Evolutionary conservation across 2,888 invertebrate genomes (phyloP), one percentile per base, ranked within the genome.

Genomic region (Isoperla grammatica): DNA sequence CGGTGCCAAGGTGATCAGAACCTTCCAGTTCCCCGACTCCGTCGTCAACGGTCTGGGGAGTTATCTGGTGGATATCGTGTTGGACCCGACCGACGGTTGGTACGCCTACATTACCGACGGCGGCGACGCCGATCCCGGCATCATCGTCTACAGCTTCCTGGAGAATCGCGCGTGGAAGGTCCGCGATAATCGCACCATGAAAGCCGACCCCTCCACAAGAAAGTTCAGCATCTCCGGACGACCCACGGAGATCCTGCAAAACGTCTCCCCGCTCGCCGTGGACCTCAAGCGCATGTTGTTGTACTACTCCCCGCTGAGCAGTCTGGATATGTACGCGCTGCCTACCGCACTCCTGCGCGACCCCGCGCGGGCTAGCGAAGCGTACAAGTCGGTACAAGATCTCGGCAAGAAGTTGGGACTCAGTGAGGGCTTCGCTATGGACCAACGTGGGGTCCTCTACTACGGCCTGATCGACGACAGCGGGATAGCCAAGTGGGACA

Each of bases 341-440:
- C 81, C 83, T 42, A 82, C 84, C 0, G 79, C 80, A 0, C 75
- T 81, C 19, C 72, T 88, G 17, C 80, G 79, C 58, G 61, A 62
- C n/a, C 49, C 64, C 1, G 23, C 19, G 35, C 22, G 48, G 2
- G 62, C 60, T 48, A 66, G 72, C 3, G 67, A 68, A 11, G 65
- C 56, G n/a, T 20, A 50, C 12, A 37, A 20, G 3, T n/a, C 15
- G 15, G 48, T 61, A 13, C 54, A 59, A 13, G 56, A 84, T 63
- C 72, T 85, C 42, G 88, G 86, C 0, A 68, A 73, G 1, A 87
- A 86, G 69, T 72, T 77, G 0, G 86, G 87, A 0, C 85, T 87
- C 71, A 83, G 84, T 0, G 87, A 85, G 67, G 87, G 87, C 0
- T 87, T 89, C 85, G 80, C 83, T 62, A 86, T 88, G 85, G 86